Conservation (phyloP, 1,140 invertebrate species). For the Zaprionus africanus region DNA sequence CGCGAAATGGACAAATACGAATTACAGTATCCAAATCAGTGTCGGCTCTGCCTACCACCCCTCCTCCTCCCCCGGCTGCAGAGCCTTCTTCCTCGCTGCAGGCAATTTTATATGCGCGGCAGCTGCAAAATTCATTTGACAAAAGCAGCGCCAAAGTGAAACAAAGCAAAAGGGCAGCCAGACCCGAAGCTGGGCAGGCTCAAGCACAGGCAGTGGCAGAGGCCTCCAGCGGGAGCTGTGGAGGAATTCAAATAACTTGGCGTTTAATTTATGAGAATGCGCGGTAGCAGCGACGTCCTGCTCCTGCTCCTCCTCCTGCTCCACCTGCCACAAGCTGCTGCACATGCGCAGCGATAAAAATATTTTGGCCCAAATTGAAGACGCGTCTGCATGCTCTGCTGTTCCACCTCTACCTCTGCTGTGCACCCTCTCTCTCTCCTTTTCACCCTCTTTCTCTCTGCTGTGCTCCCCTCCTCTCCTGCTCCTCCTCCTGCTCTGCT, state of each 20-base stretch:
- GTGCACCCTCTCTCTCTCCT: neutral
- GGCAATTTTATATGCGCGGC: conserved; percentile 68
- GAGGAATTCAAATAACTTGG: conserved; percentile 81
- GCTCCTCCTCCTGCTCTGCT: conserved; percentile 16
- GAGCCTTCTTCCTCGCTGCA: conserved; percentile 18
- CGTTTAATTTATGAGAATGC: conserved; percentile 83
- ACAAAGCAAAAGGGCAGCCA: conserved; percentile 41
- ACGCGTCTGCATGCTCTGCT: conserved; percentile 21
- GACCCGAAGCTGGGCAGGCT: neutral
- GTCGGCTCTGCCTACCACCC: conserved; percentile 44
- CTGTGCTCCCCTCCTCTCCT: neutral
- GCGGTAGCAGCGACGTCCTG: conserved; percentile 58
- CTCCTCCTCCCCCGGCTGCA: neutral
- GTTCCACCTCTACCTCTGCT: neutral
- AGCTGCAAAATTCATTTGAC: conserved; percentile 82
- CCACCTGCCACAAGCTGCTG: conserved; percentile 22
- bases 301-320: neutral
- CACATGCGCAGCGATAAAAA: conserved; percentile 73
- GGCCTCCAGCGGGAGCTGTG: conserved; percentile 14
- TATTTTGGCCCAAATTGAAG: conserved; percentile 81
- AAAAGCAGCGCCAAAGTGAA: conserved; percentile 72
- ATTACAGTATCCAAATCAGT: conserved; percentile 82
- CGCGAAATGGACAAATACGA: conserved; percentile 82
- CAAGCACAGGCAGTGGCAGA: neutral
- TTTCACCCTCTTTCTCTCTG: neutral